These are phyloP conservation scores for Salminus brasiliensis DNA, from an alignment of 2,113 vertebrate species.

Conservation along the genomic window DNA sequence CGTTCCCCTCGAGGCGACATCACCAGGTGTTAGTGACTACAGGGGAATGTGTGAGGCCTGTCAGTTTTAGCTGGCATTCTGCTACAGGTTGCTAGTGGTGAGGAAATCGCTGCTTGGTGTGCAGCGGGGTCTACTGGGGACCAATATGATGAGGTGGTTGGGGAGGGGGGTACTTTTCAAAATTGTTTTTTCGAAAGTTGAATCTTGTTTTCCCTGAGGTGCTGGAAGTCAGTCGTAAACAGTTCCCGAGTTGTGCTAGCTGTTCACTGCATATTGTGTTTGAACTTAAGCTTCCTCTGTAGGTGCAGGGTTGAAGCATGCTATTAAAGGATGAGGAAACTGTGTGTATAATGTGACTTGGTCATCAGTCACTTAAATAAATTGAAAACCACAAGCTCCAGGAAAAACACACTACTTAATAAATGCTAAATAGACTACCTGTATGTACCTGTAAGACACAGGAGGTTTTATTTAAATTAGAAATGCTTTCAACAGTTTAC, in stretches of 20 bases:
- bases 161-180: constrained; percentile 31
- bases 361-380: background rate
- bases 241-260: background rate
- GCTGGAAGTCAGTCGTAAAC: constrained; percentile 7
- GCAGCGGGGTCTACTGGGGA: constrained; percentile 9
- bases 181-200: constrained; percentile 29
- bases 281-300: background rate
- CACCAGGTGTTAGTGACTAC: constrained; percentile 42
- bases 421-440: background rate
- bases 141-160: constrained; percentile 15
- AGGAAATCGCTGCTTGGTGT: background rate
- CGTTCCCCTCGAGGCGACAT: constrained; percentile 1
- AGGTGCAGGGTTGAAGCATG: background rate
- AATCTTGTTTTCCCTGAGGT: constrained; percentile 6
- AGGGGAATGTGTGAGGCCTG: constrained; percentile 10
- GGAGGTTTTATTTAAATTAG: constrained; percentile 13
- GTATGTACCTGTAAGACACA: too few species aligned
- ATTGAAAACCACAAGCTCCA: background rate
- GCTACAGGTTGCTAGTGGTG: background rate
- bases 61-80: constrained; percentile 32
- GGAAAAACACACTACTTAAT: background rate
- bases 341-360: background rate
- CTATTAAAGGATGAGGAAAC: background rate
- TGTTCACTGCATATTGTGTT: background rate
- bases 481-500: constrained; percentile 10